Evolutionary conservation across 2,113 vertebrate genomes (phyloP), one percentile per base, ranked within the genome.

Genomic region (Porphyrio hochstetteri): DNA sequence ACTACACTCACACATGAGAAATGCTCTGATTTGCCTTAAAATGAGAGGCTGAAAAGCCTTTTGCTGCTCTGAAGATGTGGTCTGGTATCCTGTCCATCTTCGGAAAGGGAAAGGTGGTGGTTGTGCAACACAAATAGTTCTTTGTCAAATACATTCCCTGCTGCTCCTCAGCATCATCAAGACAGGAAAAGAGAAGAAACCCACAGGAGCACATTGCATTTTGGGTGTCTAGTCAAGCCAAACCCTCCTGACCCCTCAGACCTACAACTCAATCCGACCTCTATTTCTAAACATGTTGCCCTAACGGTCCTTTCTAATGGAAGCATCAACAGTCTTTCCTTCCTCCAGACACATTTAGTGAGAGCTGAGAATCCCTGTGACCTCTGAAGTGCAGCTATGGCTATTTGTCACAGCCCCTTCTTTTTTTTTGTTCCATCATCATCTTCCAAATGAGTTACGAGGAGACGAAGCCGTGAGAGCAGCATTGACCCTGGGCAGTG

Each of bases 1-100:
- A 31, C 29, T 11, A 8, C 19, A 1, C 5, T 67, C 13, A 13
- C 3, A 6, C 5, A 0, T 5, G 16, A 23, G 48, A 68, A 55
- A 21, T 2, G 21, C 24, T 15, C 8, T 2, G 18, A 9, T 60
- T 40, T 72, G 38, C 23, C 38, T 65, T 10, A 19, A 52, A 74
- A 42, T 2, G 19, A 8, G 56, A 74, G 75, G 10, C 13, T 21
- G 0, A 28, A 44, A 35, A 27, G 19, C 31, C 9, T 57, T 19
- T 16, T 10, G 91, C 24, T 16, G 57, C 72, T 86, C 72, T 83
- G 86, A 40, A 21, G 40, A 5, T 2, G 24, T 6, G 1, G 11
- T 17, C 56, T 3, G 52, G 2, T 19, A 9, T 46, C 24, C n/a
- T 86, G 52, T 1, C 16, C 57, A 7, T 36, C 57, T 10, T 1